These are phyloP conservation scores for Boloria euphrosyne DNA, from an alignment of 2,888 invertebrate genomes.

Conservation along the genomic window DNA sequence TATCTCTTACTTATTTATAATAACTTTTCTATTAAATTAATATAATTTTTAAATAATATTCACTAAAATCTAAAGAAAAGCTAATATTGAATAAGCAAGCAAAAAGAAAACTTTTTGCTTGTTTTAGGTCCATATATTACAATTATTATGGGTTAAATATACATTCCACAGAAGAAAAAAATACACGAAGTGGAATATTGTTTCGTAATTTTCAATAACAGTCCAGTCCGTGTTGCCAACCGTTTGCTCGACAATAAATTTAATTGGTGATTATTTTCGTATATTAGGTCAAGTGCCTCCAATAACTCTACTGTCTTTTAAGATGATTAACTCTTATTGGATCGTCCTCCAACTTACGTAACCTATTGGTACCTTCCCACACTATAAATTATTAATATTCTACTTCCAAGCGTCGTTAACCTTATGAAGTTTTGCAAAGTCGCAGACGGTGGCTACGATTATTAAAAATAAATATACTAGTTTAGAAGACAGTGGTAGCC, in stretches of 20 bases:
- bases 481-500: no score
- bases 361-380: slow-evolving; percentile 22
- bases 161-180: background rate
- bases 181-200: background rate
- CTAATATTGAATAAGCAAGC: no score
- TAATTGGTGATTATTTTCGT: slow-evolving; percentile 62
- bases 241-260: slow-evolving; percentile 51
- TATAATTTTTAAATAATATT: no score
- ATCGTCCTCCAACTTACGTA: slow-evolving; percentile 38
- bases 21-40: background rate
- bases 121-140: no score
- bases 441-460: no score
- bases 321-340: slow-evolving; percentile 43
- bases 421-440: background rate
- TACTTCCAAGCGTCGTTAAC: background rate
- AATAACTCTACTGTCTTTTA: slow-evolving; percentile 41
- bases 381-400: background rate
- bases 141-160: no score
- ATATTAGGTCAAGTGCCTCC: slow-evolving; percentile 55
- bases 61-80: no score
- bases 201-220: slow-evolving; percentile 18
- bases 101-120: no score
- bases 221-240: slow-evolving; percentile 27
- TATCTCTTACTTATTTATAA: background rate
- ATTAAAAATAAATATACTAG: no score